These are phyloP conservation scores for Boloria euphrosyne DNA, from an alignment of 2,888 invertebrate species.

Conservation along the genomic window DNA sequence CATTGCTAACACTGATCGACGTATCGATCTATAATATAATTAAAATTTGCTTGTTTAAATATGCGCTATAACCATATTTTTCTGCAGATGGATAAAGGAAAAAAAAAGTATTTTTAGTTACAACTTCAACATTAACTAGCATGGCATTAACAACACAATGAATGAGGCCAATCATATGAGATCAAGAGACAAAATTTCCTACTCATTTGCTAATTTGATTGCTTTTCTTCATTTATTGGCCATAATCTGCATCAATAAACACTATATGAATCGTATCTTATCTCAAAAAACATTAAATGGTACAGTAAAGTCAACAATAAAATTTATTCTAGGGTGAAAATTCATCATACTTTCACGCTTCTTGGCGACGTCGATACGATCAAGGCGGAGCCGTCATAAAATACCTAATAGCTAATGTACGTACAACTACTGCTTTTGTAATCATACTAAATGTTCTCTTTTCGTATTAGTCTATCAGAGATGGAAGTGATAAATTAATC, in stretches of 20 bases:
- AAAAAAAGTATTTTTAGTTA: too few species aligned
- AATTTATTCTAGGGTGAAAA: conserved; percentile 16
- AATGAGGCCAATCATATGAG: too few species aligned
- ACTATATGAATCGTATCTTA: not conserved
- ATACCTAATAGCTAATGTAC: conserved; percentile 20
- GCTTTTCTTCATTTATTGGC: not conserved
- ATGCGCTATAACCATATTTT: too few species aligned
- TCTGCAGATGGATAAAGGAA: too few species aligned
- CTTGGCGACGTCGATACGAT: conserved; percentile 30
- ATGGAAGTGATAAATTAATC: not conserved
- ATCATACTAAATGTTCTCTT: not conserved
- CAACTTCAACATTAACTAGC: too few species aligned
- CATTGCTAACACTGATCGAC: too few species aligned
- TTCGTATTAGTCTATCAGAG: not conserved
- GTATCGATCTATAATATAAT: too few species aligned
- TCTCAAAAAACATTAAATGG: conserved; percentile 7
- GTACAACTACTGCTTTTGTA: conserved; percentile 7
- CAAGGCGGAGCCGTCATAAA: conserved; percentile 25
- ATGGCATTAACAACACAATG: too few species aligned
- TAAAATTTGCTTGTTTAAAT: too few species aligned
- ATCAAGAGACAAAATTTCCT: too few species aligned
- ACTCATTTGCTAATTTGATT: not conserved
- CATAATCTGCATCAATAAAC: not conserved
- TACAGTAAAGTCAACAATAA: conserved; percentile 30
- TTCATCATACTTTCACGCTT: conserved; percentile 33